Conservation (phyloP, 2,797 vertebrate genomes). For the Falco novaeseelandiae region DNA sequence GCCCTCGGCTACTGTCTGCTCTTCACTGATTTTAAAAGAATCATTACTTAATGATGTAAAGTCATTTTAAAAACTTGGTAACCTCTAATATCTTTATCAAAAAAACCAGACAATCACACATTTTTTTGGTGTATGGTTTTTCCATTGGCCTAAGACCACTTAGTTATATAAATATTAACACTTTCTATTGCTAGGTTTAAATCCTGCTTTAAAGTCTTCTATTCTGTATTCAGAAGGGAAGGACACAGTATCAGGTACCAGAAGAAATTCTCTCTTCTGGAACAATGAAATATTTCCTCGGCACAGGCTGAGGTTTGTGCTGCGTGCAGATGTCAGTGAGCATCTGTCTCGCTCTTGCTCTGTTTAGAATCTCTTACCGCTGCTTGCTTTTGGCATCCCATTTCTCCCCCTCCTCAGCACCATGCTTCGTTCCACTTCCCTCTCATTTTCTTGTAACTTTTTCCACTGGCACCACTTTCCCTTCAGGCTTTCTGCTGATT, state of each 20-base stretch:
- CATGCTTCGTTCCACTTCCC: neutral
- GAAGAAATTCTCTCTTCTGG: constrained; percentile 43
- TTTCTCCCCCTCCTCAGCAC: neutral
- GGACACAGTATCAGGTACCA: neutral
- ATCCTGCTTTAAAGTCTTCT: constrained; percentile 34
- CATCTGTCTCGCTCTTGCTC: neutral
- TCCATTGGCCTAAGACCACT: constrained; percentile 33
- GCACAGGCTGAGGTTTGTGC: neutral
- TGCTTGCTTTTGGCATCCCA: neutral
- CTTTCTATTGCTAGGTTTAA: constrained; percentile 1
- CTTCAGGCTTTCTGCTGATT: neutral
- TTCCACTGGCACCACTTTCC: neutral
- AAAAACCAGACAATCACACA: constrained; percentile 20
- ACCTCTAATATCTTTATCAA: constrained; percentile 39
- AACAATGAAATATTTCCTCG: neutral
- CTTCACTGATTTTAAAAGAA: constrained; percentile 24
- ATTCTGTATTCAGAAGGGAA: constrained; percentile 13
- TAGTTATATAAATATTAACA: constrained; percentile 47
- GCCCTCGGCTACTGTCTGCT: constrained; percentile 6
- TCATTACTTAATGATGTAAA: constrained; percentile 24
- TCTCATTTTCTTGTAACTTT: neutral
- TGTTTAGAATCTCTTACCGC: neutral
- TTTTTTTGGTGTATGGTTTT: neutral
- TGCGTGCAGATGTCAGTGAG: neutral
- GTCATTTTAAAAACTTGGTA: neutral